phyloP scores from a whole-genome alignment of 2,888 invertebrate species.

The Drosophila niveifrons region DNA sequence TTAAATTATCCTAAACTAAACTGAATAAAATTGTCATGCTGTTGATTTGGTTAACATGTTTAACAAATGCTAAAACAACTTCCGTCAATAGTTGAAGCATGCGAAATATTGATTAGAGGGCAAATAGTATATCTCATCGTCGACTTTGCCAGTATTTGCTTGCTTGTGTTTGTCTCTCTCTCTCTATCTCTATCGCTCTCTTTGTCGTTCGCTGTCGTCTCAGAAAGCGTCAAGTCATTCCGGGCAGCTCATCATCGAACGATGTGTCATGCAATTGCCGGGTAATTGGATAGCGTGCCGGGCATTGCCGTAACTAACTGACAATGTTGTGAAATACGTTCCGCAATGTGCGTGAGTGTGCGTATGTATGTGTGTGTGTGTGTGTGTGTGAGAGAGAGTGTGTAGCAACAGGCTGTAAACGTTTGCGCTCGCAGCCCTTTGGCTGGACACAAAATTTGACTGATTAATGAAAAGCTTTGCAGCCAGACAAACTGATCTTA shows the following conservation, averaged over 20 bases:
- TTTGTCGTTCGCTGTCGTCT: neutral
- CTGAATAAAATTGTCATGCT: neutral
- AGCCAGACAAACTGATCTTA: constrained; percentile 32
- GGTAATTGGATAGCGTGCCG: constrained; percentile 55
- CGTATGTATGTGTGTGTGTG: neutral
- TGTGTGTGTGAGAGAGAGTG: neutral
- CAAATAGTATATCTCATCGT: constrained; percentile 26
- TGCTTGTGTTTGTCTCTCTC: neutral
- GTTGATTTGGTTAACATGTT: neutral
- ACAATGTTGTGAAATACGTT: constrained; percentile 62
- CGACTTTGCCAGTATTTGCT: constrained; percentile 17
- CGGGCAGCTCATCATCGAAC: constrained; percentile 31
- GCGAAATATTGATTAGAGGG: constrained; percentile 2
- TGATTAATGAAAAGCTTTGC: constrained; percentile 50
- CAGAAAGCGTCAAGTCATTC: constrained; percentile 51
- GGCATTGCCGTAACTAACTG: constrained; percentile 26
- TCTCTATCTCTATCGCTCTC: too few species aligned
- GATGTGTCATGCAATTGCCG: constrained; percentile 61
- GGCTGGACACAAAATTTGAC: constrained; percentile 31
- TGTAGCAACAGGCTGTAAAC: neutral
- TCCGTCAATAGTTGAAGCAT: neutral
- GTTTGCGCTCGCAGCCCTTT: constrained; percentile 15
- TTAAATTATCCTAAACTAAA: neutral
- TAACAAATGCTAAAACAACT: neutral
- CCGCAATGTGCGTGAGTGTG: neutral